A percentile compares a stretch with the other conserved stretches of the same genome.
Evolutionary conservation across 2,888 invertebrate species (phyloP).

Genomic region (Ennomos quercinarius): DNA sequence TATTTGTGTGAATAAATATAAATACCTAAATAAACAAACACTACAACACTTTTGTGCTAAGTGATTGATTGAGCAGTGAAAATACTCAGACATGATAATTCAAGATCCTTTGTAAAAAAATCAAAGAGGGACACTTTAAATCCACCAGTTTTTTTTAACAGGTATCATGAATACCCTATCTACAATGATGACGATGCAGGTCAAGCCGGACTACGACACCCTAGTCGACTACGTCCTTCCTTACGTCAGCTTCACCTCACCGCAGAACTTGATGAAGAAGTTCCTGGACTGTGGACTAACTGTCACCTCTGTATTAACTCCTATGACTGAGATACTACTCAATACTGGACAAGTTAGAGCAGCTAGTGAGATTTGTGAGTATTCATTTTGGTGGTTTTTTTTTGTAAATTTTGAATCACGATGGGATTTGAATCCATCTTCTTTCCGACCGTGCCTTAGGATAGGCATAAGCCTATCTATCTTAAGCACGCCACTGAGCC

Average conservation of each 20-base stretch:
- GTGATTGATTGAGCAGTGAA: too few relatives aligned
- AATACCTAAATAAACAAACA: too few relatives aligned
- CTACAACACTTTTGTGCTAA: too few relatives aligned
- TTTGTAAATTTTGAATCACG: too few relatives aligned
- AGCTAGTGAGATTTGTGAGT: slow-evolving; percentile 81
- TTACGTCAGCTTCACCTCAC: slow-evolving; percentile 77
- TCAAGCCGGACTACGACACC: slow-evolving; percentile 85
- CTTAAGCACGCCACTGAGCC: too few relatives aligned
- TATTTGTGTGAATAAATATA: too few relatives aligned
- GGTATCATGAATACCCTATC: slow-evolving; percentile 82
- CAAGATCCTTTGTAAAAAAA: too few relatives aligned
- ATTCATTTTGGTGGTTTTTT: slow-evolving; percentile 5
- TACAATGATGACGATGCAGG: slow-evolving; percentile 81
- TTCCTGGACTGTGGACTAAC: slow-evolving; percentile 73
- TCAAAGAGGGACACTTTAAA: too few relatives aligned
- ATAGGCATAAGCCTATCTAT: too few relatives aligned
- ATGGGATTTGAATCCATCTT: too few relatives aligned
- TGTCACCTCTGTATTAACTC: slow-evolving; percentile 67
- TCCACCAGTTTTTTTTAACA: slow-evolving; percentile 42
- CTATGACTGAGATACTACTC: slow-evolving; percentile 78
- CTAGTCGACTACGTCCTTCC: slow-evolving; percentile 84
- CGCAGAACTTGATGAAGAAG: slow-evolving; percentile 79
- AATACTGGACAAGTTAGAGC: slow-evolving; percentile 71
- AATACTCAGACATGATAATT: too few relatives aligned
- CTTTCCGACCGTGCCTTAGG: too few relatives aligned